Evolutionary conservation across 2,888 invertebrate genomes (phyloP), one percentile per base, ranked within the genome.

Genomic region (Drosophila hamatofila): DNA sequence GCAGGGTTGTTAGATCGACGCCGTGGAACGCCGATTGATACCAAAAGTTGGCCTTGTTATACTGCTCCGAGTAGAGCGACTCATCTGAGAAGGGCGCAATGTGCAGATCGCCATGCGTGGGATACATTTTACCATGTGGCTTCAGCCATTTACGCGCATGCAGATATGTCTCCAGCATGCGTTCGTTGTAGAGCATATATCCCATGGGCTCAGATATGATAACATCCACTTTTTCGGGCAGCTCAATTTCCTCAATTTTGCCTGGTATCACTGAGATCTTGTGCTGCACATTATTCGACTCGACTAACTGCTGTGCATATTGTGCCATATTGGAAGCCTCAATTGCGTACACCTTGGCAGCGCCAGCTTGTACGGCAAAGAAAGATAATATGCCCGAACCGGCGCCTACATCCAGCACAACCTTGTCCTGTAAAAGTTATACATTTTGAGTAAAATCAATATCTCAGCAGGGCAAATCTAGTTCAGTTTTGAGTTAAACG

Each of bases 151-250:
- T 99, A 91, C 99, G 98, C 5, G 99, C 99, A 94, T 99, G 99
- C 72, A 99, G 94, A 94, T 98, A 99, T 0, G 98, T 98, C 94
- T 99, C 99, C 82, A 99, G 94, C 99, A 99, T 99, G 75, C 99
- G 95, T 93, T 99, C 99, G 94, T 99, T 99, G 93, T 98, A 98
- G 64, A 99, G 94, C 99, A 99, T 99, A 92, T 99, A 99, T n/a
- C 99, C 99, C 99, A 99, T 99, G 0, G 99, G 99, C 93, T 99
- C 99, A 2, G 98, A 99, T 82, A 99, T 97, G 86, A 99, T 99
- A 48, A 98, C 96, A 93, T 99, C 99, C 23, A 99, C 99, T 89
- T 95, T 95, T 93, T 99, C 99, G 2, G 99, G 98, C 75, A 99
- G 94, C 82, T 97, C 97, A 49, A 99, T 97, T 94, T 99, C 99